Conservation (phyloP, 2,888 invertebrate species). For the Cheilosia soror region DNA sequence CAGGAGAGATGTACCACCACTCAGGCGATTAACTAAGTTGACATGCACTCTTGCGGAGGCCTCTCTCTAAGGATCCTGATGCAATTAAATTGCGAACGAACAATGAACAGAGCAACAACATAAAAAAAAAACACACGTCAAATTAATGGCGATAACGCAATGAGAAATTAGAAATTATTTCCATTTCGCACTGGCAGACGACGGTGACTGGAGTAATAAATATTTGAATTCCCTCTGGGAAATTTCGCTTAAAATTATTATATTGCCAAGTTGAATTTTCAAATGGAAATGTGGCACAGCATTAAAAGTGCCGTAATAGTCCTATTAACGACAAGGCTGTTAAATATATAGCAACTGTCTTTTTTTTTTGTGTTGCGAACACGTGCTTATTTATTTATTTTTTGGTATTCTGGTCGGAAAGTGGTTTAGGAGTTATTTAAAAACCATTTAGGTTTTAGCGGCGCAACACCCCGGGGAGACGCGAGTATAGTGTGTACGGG, state of each 20-base stretch:
- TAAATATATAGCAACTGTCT: constrained; percentile 2
- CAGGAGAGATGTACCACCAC: constrained; percentile 28
- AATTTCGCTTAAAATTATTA: constrained; percentile 39
- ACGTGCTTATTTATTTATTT: constrained; percentile 36
- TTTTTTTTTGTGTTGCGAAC: neutral
- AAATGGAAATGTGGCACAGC: constrained; percentile 40
- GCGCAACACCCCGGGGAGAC: neutral
- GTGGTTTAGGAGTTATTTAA: constrained; percentile 11
- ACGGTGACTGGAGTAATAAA: constrained; percentile 21
- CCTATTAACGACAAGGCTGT: constrained; percentile 38
- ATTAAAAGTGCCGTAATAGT: constrained; percentile 55
- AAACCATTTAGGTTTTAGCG: constrained; percentile 2
- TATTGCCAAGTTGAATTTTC: constrained; percentile 27
- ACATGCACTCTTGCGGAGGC: constrained; percentile 10
- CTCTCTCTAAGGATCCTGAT: constrained; percentile 23
- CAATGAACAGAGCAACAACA: neutral
- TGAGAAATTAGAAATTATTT: constrained; percentile 36
- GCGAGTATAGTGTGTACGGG: neutral
- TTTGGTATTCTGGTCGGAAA: neutral
- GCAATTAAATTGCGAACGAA: constrained; percentile 38
- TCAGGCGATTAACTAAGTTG: constrained; percentile 47
- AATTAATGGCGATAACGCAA: constrained; percentile 19
- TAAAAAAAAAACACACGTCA: neutral
- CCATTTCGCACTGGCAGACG: neutral
- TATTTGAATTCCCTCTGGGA: constrained; percentile 42